A percentile compares a stretch with the other conserved stretches of the same genome.
phyloP scores from a whole-genome alignment of 2,888 invertebrate genomes.

The Gasteruption jaculator region DNA sequence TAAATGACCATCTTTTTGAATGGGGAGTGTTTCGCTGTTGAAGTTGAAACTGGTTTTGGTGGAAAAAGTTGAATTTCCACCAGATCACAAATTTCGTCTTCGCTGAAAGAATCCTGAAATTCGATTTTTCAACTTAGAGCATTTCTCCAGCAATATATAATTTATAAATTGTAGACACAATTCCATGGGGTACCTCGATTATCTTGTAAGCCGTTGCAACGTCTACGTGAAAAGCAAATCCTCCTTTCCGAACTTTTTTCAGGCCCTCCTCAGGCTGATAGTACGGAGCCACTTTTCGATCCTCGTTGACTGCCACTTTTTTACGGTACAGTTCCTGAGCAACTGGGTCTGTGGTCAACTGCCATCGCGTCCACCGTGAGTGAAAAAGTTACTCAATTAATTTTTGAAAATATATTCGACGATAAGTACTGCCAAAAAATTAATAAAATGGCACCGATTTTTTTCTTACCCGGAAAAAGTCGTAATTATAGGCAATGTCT shows the following conservation, averaged over 20 bases:
- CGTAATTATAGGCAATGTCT: conserved; percentile 41
- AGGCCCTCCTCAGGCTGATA: conserved; percentile 57
- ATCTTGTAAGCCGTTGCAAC: conserved; percentile 65
- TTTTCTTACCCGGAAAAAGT: conserved; percentile 40
- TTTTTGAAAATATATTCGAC: too few relatives aligned
- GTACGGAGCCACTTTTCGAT: conserved; percentile 31
- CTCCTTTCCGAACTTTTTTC: conserved; percentile 59
- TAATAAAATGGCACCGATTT: too few relatives aligned
- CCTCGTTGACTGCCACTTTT: conserved; percentile 52
- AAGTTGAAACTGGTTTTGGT: conserved; percentile 30
- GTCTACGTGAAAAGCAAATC: conserved; percentile 69
- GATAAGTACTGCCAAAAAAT: too few relatives aligned
- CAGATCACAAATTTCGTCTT: conserved; percentile 65
- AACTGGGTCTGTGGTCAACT: conserved; percentile 64
- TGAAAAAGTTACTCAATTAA: too few relatives aligned
- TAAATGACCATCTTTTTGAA: conserved; percentile 42
- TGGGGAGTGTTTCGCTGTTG: conserved; percentile 35
- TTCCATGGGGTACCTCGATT: conserved; percentile 57
- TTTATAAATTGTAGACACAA: too few relatives aligned
- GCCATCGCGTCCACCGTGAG: too few relatives aligned
- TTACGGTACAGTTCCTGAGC: conserved; percentile 58
- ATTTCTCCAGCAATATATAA: too few relatives aligned
- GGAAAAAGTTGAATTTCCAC: conserved; percentile 51
- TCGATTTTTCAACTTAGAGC: too few relatives aligned
- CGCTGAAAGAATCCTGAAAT: conserved; percentile 59